Evolutionary conservation across 2,888 invertebrate species (phyloP), one percentile per base, ranked within the genome.

Genomic region (Stenoptilia bipunctidactyla): DNA sequence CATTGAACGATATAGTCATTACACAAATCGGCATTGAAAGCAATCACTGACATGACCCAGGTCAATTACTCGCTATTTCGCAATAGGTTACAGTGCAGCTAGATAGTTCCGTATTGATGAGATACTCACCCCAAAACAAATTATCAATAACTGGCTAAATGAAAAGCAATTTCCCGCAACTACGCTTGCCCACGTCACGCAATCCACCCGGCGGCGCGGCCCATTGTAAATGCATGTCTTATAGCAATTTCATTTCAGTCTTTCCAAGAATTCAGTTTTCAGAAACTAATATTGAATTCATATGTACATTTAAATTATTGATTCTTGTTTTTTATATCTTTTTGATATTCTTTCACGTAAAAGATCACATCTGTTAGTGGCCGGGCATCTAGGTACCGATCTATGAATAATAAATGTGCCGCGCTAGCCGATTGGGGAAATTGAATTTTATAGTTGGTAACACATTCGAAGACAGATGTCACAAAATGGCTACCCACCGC

Each of bases 371-470:
- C 79, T 82, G 77, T 73, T 77, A 80, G 74, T 71, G 79, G 75
- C 75, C 71, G 74, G 65, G 72, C 73, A 65, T 69, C 70, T 71
- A 72, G 68, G 72, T 76, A 71, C 68, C 71, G 71, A 62, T 64
- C 80, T 76, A 80, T 83, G 82, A 83, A 83, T 83, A 83, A 82
- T 82, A 82, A 83, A 83, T 82, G 79, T 70, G 72, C 62, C 73
- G 75, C 66, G 72, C 69, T 69, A 61, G 72, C 76, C 82, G 79
- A 79, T 82, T 79, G 80, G 76, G 83, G 80, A 83, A 83, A 83
- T 83, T 82, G 82, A 83, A 83, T 83, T 83, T 83, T 82, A 80
- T 82, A 83, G 79, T 72, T 80, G 64, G 74, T 67, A 80, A 79
- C 80, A 80, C 80, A 80, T 72, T 69, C 59, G 69, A 75, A 73